These are phyloP conservation scores for Melinaea menophilus DNA, from an alignment of 2,888 invertebrate species.

Conservation along the genomic window DNA sequence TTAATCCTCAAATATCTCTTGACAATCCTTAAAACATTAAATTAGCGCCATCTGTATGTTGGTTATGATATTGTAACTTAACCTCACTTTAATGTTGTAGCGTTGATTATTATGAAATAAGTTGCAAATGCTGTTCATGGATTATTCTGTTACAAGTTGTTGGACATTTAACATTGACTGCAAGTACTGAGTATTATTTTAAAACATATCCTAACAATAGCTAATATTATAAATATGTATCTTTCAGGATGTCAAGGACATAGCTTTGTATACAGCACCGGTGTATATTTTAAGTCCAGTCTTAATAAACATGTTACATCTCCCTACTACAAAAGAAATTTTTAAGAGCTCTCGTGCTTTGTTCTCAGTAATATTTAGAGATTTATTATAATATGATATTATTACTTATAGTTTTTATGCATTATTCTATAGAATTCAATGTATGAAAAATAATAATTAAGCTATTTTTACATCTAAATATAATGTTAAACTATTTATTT, in stretches of 20 bases:
- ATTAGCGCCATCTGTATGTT: too few species aligned
- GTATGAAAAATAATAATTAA: not conserved
- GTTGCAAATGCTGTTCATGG: too few species aligned
- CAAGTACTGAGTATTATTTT: too few species aligned
- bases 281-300: conserved; percentile 72
- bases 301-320: conserved; percentile 65
- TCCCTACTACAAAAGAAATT: conserved; percentile 76
- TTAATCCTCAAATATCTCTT: too few species aligned
- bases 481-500: not conserved
- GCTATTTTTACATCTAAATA: not conserved
- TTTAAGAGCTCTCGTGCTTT: conserved; percentile 79
- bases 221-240: too few species aligned
- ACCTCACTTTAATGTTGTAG: too few species aligned
- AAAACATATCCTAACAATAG: too few species aligned
- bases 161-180: too few species aligned
- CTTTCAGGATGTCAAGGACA: conserved; percentile 65
- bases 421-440: not conserved
- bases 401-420: not conserved
- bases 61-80: too few species aligned
- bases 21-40: too few species aligned
- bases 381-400: conserved; percentile 43
- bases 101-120: too few species aligned
- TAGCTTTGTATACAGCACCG: conserved; percentile 77
- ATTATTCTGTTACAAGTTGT: too few species aligned
- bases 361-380: conserved; percentile 80